Percentiles rank a stretch among this genome's conserved stretches.
Conservation (phyloP, 2,113 vertebrate genomes). For the Xenopus borealis region DNA sequence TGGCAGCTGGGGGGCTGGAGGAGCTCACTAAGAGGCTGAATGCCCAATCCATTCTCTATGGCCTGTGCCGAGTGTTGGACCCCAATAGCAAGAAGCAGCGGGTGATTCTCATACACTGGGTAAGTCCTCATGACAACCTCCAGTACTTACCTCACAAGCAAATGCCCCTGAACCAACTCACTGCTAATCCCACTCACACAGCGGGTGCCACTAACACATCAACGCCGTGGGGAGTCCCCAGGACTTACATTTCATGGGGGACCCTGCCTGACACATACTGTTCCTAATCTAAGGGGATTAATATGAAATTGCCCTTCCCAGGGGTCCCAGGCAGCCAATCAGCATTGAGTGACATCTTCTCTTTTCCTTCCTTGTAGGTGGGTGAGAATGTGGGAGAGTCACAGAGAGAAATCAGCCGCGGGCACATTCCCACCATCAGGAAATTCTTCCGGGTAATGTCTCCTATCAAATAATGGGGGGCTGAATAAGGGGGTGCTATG, state of each 20-base stretch:
- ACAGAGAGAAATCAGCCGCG: constrained; percentile 63
- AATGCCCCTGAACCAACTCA: neutral
- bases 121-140: constrained; percentile 49
- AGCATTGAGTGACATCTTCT: neutral
- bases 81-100: constrained; percentile 53
- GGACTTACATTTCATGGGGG: too few species aligned
- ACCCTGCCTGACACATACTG: neutral
- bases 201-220: too few species aligned
- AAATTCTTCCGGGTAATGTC: constrained; percentile 74
- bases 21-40: constrained; percentile 72
- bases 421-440: constrained; percentile 71
- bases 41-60: constrained; percentile 67
- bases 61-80: constrained; percentile 68
- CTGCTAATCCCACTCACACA: neutral
- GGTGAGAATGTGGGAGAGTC: constrained; percentile 70
- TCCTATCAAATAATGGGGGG: too few species aligned
- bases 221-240: too few species aligned
- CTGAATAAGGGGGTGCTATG: neutral
- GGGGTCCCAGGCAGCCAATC: neutral
- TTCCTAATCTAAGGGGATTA: neutral
- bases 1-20: constrained; percentile 68
- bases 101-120: constrained; percentile 75
- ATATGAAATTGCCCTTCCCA: neutral
- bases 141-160: neutral
- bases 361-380: constrained; percentile 57